A percentile compares a stretch with the other conserved stretches of the same genome.
phyloP scores from a whole-genome alignment of 1,140 invertebrate genomes.

The Plectrocnemia conspersa region DNA sequence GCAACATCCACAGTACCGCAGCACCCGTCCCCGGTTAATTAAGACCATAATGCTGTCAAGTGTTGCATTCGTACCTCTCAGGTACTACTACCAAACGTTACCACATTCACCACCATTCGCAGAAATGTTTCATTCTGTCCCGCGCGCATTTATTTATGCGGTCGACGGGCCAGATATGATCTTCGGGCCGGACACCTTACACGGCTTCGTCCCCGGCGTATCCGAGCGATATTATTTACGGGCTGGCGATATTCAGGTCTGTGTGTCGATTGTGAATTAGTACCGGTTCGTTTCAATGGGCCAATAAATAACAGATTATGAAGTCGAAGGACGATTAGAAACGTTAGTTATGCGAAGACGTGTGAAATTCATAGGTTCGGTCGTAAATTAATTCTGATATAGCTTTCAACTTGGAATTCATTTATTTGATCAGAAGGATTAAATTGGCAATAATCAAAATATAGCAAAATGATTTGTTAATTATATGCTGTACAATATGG shows the following conservation, averaged over 20 bases:
- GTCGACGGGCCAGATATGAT: slow-evolving; percentile 23
- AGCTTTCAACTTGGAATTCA: too few species aligned
- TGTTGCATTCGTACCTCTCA: slow-evolving; percentile 7
- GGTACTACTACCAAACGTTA: slow-evolving; percentile 14
- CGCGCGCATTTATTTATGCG: slow-evolving; percentile 24
- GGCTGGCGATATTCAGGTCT: slow-evolving; percentile 9
- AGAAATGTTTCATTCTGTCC: slow-evolving; percentile 26
- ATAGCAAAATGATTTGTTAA: slow-evolving; percentile 1
- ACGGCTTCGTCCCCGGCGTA: slow-evolving; percentile 16
- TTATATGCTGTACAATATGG: neutral
- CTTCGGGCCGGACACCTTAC: slow-evolving; percentile 24
- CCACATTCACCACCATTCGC: slow-evolving; percentile 14
- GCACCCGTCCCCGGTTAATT: slow-evolving; percentile 18
- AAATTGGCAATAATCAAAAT: too few species aligned
- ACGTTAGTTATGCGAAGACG: too few species aligned
- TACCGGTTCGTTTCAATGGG: slow-evolving; percentile 8
- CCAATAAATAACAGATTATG: slow-evolving; percentile 9
- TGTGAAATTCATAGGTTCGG: too few species aligned
- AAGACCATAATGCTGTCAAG: slow-evolving; percentile 21
- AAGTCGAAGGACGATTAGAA: too few species aligned
- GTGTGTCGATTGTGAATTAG: slow-evolving; percentile 13
- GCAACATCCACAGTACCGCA: neutral
- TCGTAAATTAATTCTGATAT: too few species aligned
- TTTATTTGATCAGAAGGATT: too few species aligned
- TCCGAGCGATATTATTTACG: slow-evolving; percentile 12